Percentiles rank a stretch among this genome's conserved stretches.
phyloP scores from a whole-genome alignment of 2,888 invertebrate species.

The Sinohyriopsis cumingii region DNA sequence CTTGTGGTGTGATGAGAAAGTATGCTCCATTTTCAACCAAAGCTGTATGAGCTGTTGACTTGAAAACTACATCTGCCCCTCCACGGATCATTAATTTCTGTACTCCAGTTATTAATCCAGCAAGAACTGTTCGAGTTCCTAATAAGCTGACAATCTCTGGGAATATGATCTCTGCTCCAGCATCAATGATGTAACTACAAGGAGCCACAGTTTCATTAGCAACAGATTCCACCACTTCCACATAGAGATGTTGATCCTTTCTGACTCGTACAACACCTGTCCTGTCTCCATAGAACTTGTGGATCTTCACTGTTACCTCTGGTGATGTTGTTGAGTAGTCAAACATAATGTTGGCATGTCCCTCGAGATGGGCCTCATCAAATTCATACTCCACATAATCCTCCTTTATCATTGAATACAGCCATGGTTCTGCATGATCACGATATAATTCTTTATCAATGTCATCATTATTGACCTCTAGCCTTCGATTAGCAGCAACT shows the following conservation, averaged over 20 bases:
- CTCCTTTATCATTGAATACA: conserved; percentile 52
- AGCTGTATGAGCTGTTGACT: conserved; percentile 52
- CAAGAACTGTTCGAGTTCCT: conserved; percentile 52
- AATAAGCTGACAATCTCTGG: conserved; percentile 48
- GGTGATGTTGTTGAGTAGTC: conserved; percentile 39
- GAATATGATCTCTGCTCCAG: conserved; percentile 45
- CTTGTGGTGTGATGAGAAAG: conserved; percentile 45
- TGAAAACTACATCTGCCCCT: conserved; percentile 49
- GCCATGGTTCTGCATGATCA: conserved; percentile 53
- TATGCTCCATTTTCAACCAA: conserved; percentile 50
- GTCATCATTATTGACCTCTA: conserved; percentile 54
- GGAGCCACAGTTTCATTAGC: conserved; percentile 55
- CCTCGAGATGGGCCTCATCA: conserved; percentile 50
- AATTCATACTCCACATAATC: conserved; percentile 46
- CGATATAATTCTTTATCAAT: conserved; percentile 48
- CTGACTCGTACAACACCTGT: conserved; percentile 53
- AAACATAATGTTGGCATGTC: conserved; percentile 52
- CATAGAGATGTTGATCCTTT: conserved; percentile 48
- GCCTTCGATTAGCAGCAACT: conserved; percentile 40
- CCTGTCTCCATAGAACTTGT: conserved; percentile 52
- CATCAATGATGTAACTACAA: conserved; percentile 54
- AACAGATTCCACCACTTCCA: conserved; percentile 54
- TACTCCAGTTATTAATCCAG: conserved; percentile 52
- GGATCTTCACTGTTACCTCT: conserved; percentile 39
- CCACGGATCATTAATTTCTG: conserved; percentile 44